Conservation (phyloP, 35 echinoderm and acorn worm species). For the Heliocidaris tuberculata region DNA sequence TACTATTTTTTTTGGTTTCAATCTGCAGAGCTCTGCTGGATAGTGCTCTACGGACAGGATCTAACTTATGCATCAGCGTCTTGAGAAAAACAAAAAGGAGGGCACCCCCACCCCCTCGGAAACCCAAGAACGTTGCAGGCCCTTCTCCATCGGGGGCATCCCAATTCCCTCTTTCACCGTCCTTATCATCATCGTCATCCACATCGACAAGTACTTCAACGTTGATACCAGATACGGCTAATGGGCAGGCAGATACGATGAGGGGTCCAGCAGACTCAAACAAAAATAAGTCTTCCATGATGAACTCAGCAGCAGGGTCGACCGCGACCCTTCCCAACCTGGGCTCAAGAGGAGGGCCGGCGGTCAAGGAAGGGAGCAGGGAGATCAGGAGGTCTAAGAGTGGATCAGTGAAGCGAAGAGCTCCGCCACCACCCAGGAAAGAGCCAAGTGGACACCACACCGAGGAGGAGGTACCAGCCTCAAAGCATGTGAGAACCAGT, state of each 20-base stretch:
- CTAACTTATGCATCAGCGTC: constrained; percentile 66
- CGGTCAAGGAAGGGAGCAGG: not conserved
- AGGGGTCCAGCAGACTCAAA: not conserved
- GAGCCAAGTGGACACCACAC: constrained; percentile 7
- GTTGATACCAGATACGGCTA: not conserved
- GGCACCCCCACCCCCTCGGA: constrained; percentile 66
- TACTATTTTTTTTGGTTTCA: not conserved
- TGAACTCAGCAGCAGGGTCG: not conserved
- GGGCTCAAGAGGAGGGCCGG: not conserved
- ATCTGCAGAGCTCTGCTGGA: constrained; percentile 64
- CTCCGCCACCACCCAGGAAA: constrained; percentile 8
- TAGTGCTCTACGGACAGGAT: constrained; percentile 63
- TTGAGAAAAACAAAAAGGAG: constrained; percentile 79
- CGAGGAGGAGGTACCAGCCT: constrained; percentile 41
- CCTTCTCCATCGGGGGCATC: not conserved
- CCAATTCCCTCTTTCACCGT: not conserved
- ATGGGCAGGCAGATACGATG: not conserved
- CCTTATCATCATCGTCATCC: not conserved
- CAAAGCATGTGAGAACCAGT: constrained; percentile 32
- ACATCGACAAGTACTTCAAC: not conserved
- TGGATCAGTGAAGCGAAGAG: constrained; percentile 56
- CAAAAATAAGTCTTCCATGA: not conserved
- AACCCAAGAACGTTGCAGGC: not conserved
- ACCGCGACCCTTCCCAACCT: not conserved
- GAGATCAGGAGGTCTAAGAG: constrained; percentile 44